Evolutionary conservation across 2,797 vertebrate genomes (phyloP).

Genomic region (Sebastiscus tertius): DNA sequence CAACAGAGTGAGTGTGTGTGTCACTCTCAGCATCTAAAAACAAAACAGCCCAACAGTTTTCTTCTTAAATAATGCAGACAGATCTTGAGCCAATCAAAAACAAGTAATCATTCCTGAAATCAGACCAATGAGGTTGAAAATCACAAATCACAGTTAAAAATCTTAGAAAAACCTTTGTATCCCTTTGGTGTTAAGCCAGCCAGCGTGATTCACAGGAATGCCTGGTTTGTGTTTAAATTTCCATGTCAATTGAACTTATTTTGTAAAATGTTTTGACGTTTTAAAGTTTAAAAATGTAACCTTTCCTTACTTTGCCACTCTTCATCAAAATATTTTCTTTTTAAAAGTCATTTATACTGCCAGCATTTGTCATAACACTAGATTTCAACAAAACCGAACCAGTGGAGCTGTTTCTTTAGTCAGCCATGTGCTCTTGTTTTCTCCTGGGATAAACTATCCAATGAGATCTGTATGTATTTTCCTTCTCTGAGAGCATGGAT

Average conservation of each 20-base stretch:
- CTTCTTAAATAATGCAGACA: background rate
- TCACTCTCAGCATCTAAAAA: background rate
- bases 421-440: background rate
- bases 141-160: background rate
- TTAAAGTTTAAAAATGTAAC: background rate
- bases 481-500: background rate
- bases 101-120: background rate
- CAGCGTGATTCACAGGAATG: background rate
- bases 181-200: background rate
- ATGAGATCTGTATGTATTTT: background rate
- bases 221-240: background rate
- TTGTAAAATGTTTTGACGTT: background rate
- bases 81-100: background rate
- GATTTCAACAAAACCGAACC: background rate
- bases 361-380: background rate
- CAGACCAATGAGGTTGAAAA: background rate
- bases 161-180: background rate
- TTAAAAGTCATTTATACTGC: background rate
- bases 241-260: background rate
- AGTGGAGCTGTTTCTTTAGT: background rate
- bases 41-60: background rate
- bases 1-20: background rate
- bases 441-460: background rate
- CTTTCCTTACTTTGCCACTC: background rate
- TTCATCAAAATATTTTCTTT: background rate